phyloP scores from a whole-genome alignment of 2,113 vertebrate species.

The Tricholaema leucomelas region DNA sequence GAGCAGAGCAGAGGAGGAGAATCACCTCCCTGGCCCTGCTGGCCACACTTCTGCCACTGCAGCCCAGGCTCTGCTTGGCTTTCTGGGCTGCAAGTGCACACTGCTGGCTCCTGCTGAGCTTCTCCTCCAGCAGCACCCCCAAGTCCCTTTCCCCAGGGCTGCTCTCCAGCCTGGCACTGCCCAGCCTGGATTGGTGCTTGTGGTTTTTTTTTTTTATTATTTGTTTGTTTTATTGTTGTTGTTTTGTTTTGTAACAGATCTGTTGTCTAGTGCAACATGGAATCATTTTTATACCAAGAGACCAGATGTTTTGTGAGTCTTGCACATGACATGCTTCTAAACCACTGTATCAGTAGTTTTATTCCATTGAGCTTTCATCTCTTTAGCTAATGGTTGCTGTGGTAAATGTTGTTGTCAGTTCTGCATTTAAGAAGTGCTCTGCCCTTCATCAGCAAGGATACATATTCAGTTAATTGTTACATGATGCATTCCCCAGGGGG shows the following conservation, averaged over 20 bases:
- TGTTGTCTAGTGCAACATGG: background rate
- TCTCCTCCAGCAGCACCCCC: too few relatives aligned
- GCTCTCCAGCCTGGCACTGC: too few relatives aligned
- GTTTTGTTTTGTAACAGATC: accelerated
- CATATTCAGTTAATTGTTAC: background rate
- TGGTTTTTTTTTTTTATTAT: background rate
- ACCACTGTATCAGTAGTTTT: background rate
- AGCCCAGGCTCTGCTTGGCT: too few relatives aligned
- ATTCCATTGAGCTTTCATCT: background rate
- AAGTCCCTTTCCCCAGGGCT: too few relatives aligned
- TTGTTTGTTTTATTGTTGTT: background rate
- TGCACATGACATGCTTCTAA: background rate
- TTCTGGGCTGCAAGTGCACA: too few relatives aligned
- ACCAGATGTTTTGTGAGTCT: background rate
- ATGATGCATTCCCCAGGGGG: background rate
- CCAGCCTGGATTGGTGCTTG: too few relatives aligned
- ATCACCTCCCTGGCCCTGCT: too few relatives aligned
- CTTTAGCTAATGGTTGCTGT: background rate
- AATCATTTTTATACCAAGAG: background rate
- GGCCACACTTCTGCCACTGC: too few relatives aligned
- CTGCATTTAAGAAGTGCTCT: background rate
- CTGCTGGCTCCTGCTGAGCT: too few relatives aligned
- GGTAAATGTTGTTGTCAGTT: background rate
- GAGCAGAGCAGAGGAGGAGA: too few relatives aligned
- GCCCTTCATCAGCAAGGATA: background rate